These are phyloP conservation scores for Stictonetta naevosa DNA, from an alignment of 2,113 vertebrate species.

Conservation along the genomic window DNA sequence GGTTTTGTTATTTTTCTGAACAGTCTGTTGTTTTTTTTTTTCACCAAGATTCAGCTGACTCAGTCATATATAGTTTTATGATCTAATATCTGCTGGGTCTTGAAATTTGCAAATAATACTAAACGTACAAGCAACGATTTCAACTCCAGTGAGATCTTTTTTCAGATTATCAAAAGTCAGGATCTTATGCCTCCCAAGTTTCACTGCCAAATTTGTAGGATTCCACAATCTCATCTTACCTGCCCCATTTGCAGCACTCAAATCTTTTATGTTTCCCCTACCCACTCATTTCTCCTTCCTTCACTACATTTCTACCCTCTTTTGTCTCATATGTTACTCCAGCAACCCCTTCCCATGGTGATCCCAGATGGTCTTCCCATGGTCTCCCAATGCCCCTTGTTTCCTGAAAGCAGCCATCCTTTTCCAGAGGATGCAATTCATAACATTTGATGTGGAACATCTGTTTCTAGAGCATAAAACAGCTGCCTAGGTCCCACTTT, in stretches of 20 bases:
- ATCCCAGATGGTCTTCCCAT: background rate
- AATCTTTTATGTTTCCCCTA: background rate
- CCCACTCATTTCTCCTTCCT: background rate
- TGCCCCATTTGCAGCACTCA: background rate
- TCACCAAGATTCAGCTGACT: background rate
- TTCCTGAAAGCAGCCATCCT: background rate
- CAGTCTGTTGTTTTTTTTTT: background rate
- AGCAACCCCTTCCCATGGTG: background rate
- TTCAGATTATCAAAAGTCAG: background rate
- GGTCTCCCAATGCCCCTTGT: fast-evolving
- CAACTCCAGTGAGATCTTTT: background rate
- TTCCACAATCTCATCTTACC: background rate
- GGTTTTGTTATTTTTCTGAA: background rate
- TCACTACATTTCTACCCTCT: background rate
- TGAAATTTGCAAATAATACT: background rate
- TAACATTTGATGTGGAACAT: background rate
- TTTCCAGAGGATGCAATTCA: background rate
- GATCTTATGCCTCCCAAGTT: background rate
- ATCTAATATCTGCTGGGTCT: background rate
- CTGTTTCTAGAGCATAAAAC: background rate
- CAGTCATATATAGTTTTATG: background rate
- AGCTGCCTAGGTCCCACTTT: background rate
- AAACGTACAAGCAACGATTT: background rate
- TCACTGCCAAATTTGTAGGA: background rate
- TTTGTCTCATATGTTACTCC: background rate